Conservation (phyloP, 2,888 invertebrate genomes). For the Chymomyza procnemis region DNA sequence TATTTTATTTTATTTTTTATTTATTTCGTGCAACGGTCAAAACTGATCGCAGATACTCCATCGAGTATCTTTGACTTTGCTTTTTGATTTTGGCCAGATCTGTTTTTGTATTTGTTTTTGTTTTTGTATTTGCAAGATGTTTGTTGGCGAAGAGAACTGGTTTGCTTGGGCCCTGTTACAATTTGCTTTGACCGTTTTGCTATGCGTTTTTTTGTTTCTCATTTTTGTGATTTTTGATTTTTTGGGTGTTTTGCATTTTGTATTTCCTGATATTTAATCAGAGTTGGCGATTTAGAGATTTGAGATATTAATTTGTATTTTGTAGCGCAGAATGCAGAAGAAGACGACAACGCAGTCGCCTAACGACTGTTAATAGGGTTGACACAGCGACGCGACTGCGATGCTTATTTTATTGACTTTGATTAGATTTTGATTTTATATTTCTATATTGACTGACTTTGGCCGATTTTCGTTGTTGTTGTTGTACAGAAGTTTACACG, state of each 20-base stretch:
- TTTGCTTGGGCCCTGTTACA: conserved; percentile 28
- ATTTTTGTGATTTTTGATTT: no score
- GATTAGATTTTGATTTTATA: background rate
- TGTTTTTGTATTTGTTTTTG: background rate
- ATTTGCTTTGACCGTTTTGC: background rate
- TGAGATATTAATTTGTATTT: background rate
- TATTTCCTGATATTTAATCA: conserved; percentile 68
- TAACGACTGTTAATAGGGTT: background rate
- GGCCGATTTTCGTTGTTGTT: conserved; percentile 11
- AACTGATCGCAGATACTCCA: conserved; percentile 45
- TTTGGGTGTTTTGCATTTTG: conserved; percentile 60
- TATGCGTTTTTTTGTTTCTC: background rate
- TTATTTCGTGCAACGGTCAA: conserved; percentile 52
- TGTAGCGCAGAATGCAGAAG: background rate
- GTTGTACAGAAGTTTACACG: background rate
- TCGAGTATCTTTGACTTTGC: background rate
- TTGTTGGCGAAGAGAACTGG: conserved; percentile 46
- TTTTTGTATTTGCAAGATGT: conserved; percentile 4
- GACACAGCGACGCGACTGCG: background rate
- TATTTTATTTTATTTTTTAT: conserved; percentile 7
- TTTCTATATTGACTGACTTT: conserved; percentile 17
- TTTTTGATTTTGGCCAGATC: background rate
- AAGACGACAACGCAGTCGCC: no score
- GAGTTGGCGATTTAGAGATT: conserved; percentile 28
- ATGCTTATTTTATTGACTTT: background rate